Evolutionary conservation across 2,888 invertebrate genomes (phyloP).

Genomic region (Melipona beecheii): DNA sequence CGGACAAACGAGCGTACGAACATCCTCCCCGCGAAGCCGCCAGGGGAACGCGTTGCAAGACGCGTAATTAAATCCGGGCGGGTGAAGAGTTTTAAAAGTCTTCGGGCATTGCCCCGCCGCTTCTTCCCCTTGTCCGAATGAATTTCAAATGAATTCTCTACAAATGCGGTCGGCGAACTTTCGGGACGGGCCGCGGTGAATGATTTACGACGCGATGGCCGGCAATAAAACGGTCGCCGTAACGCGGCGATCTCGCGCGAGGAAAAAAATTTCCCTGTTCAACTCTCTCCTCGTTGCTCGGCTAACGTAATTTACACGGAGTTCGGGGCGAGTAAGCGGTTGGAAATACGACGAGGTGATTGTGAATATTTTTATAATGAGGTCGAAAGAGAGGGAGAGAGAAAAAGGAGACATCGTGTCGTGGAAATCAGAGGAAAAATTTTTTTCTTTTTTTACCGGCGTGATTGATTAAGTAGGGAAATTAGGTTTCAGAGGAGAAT

Average conservation of each 20-base stretch:
- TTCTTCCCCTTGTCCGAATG: constrained; percentile 35
- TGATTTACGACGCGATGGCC: constrained; percentile 47
- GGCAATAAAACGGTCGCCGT: constrained; percentile 45
- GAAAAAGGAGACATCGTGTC: not conserved
- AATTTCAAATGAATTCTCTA: constrained; percentile 61
- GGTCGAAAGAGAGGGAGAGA: not conserved
- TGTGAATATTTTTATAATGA: constrained; percentile 13
- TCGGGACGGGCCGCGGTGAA: constrained; percentile 2
- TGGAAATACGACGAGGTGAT: not conserved
- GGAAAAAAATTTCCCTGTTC: not conserved
- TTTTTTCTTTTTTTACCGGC: not conserved
- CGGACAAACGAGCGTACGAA: constrained; percentile 2
- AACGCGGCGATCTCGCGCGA: constrained; percentile 6
- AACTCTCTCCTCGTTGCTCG: no score
- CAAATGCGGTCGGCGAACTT: constrained; percentile 49
- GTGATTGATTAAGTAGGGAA: not conserved
- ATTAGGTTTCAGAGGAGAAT: not conserved
- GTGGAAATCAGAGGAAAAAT: not conserved
- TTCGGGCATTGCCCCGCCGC: not conserved
- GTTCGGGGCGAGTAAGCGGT: not conserved
- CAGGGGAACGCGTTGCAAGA: not conserved
- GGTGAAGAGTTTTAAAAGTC: constrained; percentile 51
- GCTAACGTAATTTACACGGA: constrained; percentile 4
- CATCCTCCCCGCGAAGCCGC: not conserved
- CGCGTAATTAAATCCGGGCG: constrained; percentile 49